Evolutionary conservation across 2,797 vertebrate genomes (phyloP).

Genomic region (Antennarius maculatus): DNA sequence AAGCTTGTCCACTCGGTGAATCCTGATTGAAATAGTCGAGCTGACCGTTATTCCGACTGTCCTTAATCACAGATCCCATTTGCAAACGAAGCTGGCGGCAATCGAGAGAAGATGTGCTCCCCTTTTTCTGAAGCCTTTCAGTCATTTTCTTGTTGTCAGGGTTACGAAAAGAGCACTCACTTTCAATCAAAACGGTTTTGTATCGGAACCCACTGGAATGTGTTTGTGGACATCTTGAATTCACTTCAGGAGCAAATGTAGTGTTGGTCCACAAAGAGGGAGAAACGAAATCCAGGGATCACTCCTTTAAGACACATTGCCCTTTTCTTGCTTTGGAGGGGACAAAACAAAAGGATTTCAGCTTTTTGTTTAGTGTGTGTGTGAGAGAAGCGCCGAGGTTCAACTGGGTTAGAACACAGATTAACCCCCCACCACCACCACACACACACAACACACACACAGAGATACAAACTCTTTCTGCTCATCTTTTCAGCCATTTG

Average conservation of each 20-base stretch:
- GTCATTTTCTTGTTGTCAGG: conserved; percentile 57
- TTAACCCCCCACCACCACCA: conserved; percentile 45
- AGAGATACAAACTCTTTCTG: conserved; percentile 36
- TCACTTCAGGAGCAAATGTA: conserved; percentile 66
- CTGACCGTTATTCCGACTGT: conserved; percentile 43
- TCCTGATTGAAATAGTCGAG: conserved; percentile 47
- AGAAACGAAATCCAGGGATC: conserved; percentile 68
- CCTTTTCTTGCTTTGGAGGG: conserved; percentile 72
- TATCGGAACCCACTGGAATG: conserved; percentile 58
- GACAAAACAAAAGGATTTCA: conserved; percentile 74
- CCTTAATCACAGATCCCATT: conserved; percentile 48
- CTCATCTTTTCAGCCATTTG: conserved; percentile 90
- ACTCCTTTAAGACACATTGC: conserved; percentile 70
- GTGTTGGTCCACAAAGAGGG: conserved; percentile 50
- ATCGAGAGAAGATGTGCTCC: conserved; percentile 35
- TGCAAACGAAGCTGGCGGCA: conserved; percentile 53
- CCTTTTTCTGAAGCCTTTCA: conserved; percentile 21
- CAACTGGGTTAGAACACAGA: conserved; percentile 74
- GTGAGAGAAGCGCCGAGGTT: conserved; percentile 54
- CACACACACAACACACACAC: conserved; percentile 13
- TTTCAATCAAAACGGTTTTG: conserved; percentile 56
- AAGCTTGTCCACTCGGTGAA: conserved; percentile 21
- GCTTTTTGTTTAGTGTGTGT: conserved; percentile 56
- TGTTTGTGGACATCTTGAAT: conserved; percentile 70
- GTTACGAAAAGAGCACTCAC: conserved; percentile 62